Percentiles rank a stretch among this genome's conserved stretches.
phyloP scores from a whole-genome alignment of 2,888 invertebrate species.

The Tetheella fluctuosa region DNA sequence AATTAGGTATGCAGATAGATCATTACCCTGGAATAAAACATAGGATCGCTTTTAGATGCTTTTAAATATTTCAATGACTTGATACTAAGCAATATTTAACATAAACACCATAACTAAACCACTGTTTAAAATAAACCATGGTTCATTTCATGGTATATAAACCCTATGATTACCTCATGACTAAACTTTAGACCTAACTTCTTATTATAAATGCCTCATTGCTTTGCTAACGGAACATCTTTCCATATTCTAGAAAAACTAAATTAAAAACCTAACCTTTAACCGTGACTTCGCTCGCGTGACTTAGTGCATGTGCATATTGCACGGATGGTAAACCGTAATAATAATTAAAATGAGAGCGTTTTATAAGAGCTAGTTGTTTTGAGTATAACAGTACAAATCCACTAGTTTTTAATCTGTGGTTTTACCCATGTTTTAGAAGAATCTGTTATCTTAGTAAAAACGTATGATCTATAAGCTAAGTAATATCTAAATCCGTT shows the following conservation, averaged over 20 bases:
- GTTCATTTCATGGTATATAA: neutral
- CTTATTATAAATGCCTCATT: neutral
- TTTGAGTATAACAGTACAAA: neutral
- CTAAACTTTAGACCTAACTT: neutral
- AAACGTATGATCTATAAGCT: too few species aligned
- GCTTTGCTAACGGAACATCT: neutral
- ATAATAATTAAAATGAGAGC: neutral
- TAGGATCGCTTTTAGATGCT: too few species aligned
- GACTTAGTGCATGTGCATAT: slow-evolving; percentile 6
- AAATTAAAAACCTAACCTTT: neutral
- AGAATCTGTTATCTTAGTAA: too few species aligned
- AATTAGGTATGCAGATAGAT: too few species aligned
- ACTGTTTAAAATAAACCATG: neutral
- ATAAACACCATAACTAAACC: too few species aligned
- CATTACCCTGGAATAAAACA: too few species aligned
- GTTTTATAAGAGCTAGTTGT: neutral
- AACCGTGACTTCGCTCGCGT: slow-evolving; percentile 1
- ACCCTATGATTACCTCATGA: neutral
- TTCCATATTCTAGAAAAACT: neutral
- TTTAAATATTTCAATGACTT: too few species aligned
- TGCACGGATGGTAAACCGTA: neutral
- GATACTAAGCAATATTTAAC: too few species aligned
- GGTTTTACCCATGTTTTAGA: too few species aligned
- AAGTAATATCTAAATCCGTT: too few species aligned
- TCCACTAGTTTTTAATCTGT: too few species aligned